Evolutionary conservation across 2,797 vertebrate genomes (phyloP), one percentile per base, ranked within the genome.

Genomic region (Pyrrhura leucotis): DNA sequence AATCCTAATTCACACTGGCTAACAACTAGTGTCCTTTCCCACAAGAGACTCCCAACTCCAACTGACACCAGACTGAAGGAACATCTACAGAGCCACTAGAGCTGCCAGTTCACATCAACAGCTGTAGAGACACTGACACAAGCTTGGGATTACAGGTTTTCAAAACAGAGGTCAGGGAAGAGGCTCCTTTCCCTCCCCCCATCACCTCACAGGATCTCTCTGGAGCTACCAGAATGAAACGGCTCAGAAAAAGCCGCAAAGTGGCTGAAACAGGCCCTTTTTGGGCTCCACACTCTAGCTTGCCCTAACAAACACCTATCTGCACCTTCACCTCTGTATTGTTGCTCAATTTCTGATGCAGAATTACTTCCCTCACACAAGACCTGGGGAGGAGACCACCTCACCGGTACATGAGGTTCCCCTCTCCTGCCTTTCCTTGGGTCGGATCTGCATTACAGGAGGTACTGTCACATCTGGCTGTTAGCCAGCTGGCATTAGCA

Each of bases 341-440:
- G 42, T 45, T 33, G 29, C 62, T 81, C 10, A 0, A 37, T 44
- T 88, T 54, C 54, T 54, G 47, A 50, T 2, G 7, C 0, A 21
- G 53, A 88, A 54, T 48, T 62, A 12, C 35, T 13, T 50, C 13
- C 40, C 58, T 62, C 68, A 48, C 47, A 22, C 25, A 10, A 7
- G 4, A 61, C 42, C 19, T 23, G 17, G 63, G 67, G 35, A 33
- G 45, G 44, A 78, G 29, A 63, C 22, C 26, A 63, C 17, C 78
- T 28, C 28, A 28, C 45, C 4, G 3, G 31, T 10, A 53, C 31
- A 7, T 1, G 3, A 72, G 37, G 62, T 33, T 58, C 28, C 29
- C 5, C 3, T 72, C 7, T 23, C 26, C 40, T 50, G 75, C 37
- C 53, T 33, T 39, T 59, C 71, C 63, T 56, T 19, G 50, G 47